Base-by-base conservation (phyloP, 1,140 invertebrate species). In the Hyphantria cunea region DNA sequence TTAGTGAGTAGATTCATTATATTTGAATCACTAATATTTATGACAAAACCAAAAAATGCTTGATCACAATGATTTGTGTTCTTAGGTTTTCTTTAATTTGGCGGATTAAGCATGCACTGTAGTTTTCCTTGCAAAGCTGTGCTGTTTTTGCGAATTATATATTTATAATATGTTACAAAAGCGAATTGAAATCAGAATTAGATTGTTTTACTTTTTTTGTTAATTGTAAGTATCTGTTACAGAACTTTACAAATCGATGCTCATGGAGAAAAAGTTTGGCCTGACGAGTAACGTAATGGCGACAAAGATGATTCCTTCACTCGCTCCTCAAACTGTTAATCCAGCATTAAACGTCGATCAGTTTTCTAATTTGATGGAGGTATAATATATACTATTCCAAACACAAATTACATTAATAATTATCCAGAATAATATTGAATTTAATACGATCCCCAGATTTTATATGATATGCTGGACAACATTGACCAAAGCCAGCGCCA, bases 221-320 rank as follows among this genome's bases (percentile, higher is more conserved):
- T 17, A 45, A 42, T 61, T 44, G 61, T 13, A 63, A 9, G 31
- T 55, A 44, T 45, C 75, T 63, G 55, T 92, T 91, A 34, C 90
- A 99, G 98, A 95, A 90, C 97, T 99, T 84, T 99, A 99, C 92
- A 95, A 96, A 76, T 91, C 97, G 72, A 96, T 99, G 95, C 92
- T 99, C 64, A 94, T 94, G 76, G 97, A 99, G 84, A 97, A 97
- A 83, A 96, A 96, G 78, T 99, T 97, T 86, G 98, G 97, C 10
- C 91, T 99, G 42, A 96, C 96, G 0, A 95, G 98, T 9, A 98
- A 97, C 83, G 92, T 98, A 69, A 96, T 99, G 94, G 98, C 98
- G 0, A 98, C 96, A 0, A 94, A 96, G 79, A 97, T 99, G 33
- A 97, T 99, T 93, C 98, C 98, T 0, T 94, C 96, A 7, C 91